A percentile compares a stretch with the other conserved stretches of the same genome.
Conservation (phyloP, 2,113 vertebrate genomes). For the Alaudala cheleensis region DNA sequence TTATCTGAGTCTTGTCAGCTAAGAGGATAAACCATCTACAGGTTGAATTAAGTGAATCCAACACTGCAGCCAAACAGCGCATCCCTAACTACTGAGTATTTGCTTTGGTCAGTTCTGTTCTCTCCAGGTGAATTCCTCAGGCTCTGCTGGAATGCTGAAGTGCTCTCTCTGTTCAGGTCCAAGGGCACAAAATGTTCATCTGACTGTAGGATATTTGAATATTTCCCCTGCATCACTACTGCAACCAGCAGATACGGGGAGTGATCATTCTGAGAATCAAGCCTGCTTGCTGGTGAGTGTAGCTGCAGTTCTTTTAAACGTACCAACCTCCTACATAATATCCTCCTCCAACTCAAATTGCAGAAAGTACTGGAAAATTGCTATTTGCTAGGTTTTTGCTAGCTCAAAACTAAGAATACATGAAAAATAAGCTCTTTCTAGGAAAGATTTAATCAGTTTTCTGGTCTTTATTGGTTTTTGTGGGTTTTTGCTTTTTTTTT, state of each 20-base stretch:
- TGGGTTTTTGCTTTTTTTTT: not conserved
- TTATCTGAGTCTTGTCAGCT: not conserved
- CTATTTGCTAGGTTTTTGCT: not conserved
- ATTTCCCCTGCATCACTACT: not conserved
- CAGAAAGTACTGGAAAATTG: not conserved
- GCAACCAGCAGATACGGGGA: not conserved
- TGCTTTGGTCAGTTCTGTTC: not conserved
- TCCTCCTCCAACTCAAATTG: not conserved
- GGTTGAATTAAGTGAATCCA: not conserved
- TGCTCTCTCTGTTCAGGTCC: not conserved
- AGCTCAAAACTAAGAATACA: not conserved
- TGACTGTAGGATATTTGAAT: not conserved
- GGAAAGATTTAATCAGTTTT: not conserved
- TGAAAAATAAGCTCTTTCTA: not conserved
- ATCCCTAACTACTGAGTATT: not conserved
- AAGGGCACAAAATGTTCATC: not conserved
- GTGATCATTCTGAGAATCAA: not conserved
- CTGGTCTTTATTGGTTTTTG: not conserved
- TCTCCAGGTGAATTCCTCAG: not conserved
- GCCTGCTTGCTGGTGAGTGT: not conserved
- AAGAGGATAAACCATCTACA: not conserved
- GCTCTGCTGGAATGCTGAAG: not conserved
- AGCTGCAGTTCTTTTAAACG: not conserved
- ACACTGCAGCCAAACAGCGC: not conserved
- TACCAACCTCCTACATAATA: not conserved